Percentiles rank a stretch among this genome's conserved stretches.
These are phyloP conservation scores for Drosophila virilis DNA, from an alignment of 1,140 invertebrate species.

Conservation along the genomic window DNA sequence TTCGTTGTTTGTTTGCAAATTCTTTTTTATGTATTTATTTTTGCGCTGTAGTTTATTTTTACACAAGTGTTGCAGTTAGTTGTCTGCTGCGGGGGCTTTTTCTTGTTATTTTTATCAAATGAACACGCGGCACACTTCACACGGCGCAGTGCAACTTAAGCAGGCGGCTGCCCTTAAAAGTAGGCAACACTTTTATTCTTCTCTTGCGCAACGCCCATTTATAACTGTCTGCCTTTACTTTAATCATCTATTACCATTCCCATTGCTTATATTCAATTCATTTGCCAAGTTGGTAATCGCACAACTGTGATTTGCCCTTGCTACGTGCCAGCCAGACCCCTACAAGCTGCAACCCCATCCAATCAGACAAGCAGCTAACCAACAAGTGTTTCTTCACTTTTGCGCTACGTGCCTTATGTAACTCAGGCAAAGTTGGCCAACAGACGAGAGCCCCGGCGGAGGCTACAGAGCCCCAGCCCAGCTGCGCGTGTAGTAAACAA, in stretches of 20 bases:
- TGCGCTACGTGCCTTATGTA: slow-evolving; percentile 35
- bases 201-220: slow-evolving; percentile 16
- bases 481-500: slow-evolving; percentile 54
- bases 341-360: neutral
- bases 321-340: slow-evolving; percentile 20
- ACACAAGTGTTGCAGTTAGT: slow-evolving; percentile 35
- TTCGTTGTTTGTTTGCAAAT: slow-evolving; percentile 22
- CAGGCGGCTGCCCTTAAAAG: slow-evolving; percentile 37
- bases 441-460: neutral
- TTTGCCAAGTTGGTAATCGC: slow-evolving; percentile 61
- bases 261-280: slow-evolving; percentile 64
- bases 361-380: slow-evolving; percentile 13
- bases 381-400: slow-evolving; percentile 47
- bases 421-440: slow-evolving; percentile 6
- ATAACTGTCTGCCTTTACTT: slow-evolving; percentile 7
- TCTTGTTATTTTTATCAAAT: slow-evolving; percentile 60
- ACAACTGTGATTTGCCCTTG: slow-evolving; percentile 55
- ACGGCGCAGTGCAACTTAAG: slow-evolving; percentile 9
- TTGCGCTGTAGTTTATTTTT: slow-evolving; percentile 27
- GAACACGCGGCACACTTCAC: slow-evolving; percentile 7
- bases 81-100: slow-evolving; percentile 45
- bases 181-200: slow-evolving; percentile 44
- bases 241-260: slow-evolving; percentile 28
- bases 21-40: slow-evolving; percentile 8
- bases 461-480: slow-evolving; percentile 8